Evolutionary conservation across 2,113 vertebrate species (phyloP), one percentile per base, ranked within the genome.

Genomic region (Triplophysa tibetana): DNA sequence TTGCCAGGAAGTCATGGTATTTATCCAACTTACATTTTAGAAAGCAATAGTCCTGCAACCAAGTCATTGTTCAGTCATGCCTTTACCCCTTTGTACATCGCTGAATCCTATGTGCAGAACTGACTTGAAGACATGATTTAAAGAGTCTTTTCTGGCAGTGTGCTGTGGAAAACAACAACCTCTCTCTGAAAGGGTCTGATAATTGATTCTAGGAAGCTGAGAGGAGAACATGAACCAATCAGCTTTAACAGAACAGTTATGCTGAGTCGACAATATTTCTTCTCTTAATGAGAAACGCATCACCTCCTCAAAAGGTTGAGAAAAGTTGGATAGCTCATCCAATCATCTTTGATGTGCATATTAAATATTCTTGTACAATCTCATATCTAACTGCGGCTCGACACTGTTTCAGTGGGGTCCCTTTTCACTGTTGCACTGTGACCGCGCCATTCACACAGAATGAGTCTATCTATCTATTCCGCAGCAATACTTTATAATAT

Each of bases 141-240:
- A 38, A 73, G 50, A 33, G 72, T 48, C 21, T 41, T 75, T 62
- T 56, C 56, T 62, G 72, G 29, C n/a, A 62, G 33, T 62, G 8
- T 62, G 21, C 8, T 41, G 33, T 61, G 11, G 33, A 38, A 21
- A 48, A 75, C 58, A 17, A 48, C 38, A 75, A 29, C 60, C 38
- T 63, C 48, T 75, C 58, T 21, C 70, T 73, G 29, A 43, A 60
- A 73, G 33, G 23, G 58, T 41, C 70, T 60, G 54, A 21, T 72
- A 72, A 72, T 72, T 72, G 52, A 24, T 73, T 73, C 29, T 73
- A 73, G 70, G 69, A 72, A 56, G 50, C 50, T 56, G 69, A 1
- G 54, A 11, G 33, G 33, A 43, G 3, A 60, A 60, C 19, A 23
- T 41, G 29, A 73, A 41, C 16, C 70, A 60, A 43, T 73, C 52